Base-by-base conservation (phyloP, 2,888 invertebrate species). In the Melinaea menophilus region DNA sequence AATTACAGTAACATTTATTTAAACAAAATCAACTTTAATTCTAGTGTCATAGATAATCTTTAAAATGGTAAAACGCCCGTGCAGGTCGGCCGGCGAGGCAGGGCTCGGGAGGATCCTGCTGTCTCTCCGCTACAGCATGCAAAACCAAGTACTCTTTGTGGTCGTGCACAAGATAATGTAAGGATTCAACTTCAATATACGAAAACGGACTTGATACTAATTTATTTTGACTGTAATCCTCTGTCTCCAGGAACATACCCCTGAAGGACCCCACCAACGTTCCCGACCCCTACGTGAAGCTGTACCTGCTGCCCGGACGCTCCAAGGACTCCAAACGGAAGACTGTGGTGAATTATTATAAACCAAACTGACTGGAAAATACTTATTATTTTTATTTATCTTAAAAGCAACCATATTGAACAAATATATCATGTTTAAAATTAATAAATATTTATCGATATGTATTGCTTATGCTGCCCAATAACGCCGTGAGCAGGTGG, bases 91-190 rank as follows among this genome's bases (percentile, higher is more conserved):
- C n/a, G 95, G 96, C 0, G 95, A 94, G 69, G 92, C 93, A 51
- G 95, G 94, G 11, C 86, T 96, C 62, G 96, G 97, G 0, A 93
- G 96, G 67, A 95, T 98, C 68, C 94, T 97, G 79, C 80, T 98
- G 57, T 96, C 97, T 0, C 88, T 98, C 54, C 93, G 96, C 61
- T 98, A 97, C 88, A 96, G 96, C 76, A 92, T 94, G 60, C 95
- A 94, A 74, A 92, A 97, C 59, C 97, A 97, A 84, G 94, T 95
- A 66, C 91, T 98, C 22, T 93, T 95, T 61, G 92, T 98, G 45
- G 95, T 96, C 11, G 94, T 98, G 1, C 98, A 98, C 83, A 97
- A 96, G 91, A 95, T 98, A 71, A 94, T 94, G 96, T 97, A 92
- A 94, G 95, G 92, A 73, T 41, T 31, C 56, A 62, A 31, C 51